These are phyloP conservation scores for Rhopalosiphum nymphaeae DNA, from an alignment of 2,888 invertebrate genomes.

Conservation along the genomic window DNA sequence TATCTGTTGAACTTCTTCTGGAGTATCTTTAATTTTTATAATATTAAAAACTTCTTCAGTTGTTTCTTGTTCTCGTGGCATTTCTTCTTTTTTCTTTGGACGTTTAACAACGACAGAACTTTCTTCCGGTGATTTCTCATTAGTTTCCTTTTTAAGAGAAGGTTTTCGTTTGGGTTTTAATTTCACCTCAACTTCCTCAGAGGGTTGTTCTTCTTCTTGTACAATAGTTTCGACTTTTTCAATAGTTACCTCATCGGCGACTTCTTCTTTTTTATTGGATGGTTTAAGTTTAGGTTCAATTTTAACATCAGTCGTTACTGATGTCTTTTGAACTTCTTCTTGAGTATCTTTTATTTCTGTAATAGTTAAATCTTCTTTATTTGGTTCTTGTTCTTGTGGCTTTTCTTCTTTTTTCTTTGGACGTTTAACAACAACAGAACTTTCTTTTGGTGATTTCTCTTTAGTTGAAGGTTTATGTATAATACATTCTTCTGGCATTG, in stretches of 20 bases:
- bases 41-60: constrained; percentile 61
- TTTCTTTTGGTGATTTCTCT: constrained; percentile 23
- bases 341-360: constrained; percentile 68
- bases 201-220: neutral
- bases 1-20: constrained; percentile 68
- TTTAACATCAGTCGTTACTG: no score
- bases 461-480: neutral
- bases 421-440: constrained; percentile 23
- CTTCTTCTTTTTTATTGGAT: constrained; percentile 72
- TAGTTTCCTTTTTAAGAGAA: neutral
- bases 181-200: constrained; percentile 66
- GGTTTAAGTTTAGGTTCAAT: constrained; percentile 74
- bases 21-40: constrained; percentile 68
- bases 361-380: constrained; percentile 68
- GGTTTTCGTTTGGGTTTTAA: neutral
- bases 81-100: constrained; percentile 65
- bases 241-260: constrained; percentile 76
- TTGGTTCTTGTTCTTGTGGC: constrained; percentile 68
- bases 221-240: constrained; percentile 71
- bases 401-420: constrained; percentile 66
- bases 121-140: constrained; percentile 22
- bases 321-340: constrained; percentile 68
- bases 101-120: constrained; percentile 25
- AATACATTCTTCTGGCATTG: no score
- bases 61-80: constrained; percentile 67